Conservation (phyloP, 2,797 vertebrate species). For the Rallus crepitans region DNA sequence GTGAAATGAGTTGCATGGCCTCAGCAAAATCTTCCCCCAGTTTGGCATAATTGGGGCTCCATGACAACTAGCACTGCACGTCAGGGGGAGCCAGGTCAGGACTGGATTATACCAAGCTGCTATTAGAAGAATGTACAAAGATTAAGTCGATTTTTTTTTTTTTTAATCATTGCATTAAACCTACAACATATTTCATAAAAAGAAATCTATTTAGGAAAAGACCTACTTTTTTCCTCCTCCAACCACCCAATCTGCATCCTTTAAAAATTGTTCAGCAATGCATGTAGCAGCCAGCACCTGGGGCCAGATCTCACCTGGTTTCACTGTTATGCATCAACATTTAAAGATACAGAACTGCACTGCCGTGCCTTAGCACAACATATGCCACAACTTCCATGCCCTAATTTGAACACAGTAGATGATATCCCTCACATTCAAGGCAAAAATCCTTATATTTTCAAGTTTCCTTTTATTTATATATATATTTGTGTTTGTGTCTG, state of each 20-base stretch:
- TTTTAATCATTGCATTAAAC: slow-evolving; percentile 35
- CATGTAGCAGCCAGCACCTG: slow-evolving; percentile 59
- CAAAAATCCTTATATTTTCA: background rate
- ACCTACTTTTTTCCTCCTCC: slow-evolving; percentile 19
- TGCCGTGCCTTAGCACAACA: background rate
- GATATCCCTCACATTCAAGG: background rate
- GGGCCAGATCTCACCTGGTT: slow-evolving; percentile 53
- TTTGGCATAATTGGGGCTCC: background rate
- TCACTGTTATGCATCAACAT: slow-evolving; percentile 30
- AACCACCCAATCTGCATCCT: slow-evolving; percentile 28
- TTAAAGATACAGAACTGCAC: slow-evolving; percentile 56
- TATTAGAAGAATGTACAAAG: background rate
- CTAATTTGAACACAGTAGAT: slow-evolving; percentile 2
- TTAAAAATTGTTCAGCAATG: slow-evolving; percentile 65
- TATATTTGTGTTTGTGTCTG: background rate
- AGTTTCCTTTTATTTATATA: background rate
- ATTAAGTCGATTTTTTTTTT: background rate
- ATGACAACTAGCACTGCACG: background rate
- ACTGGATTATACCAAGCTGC: background rate
- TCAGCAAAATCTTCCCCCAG: slow-evolving; percentile 12
- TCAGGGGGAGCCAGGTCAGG: background rate
- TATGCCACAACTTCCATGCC: background rate
- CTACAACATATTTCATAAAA: background rate
- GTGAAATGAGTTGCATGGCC: slow-evolving; percentile 15
- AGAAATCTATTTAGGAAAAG: background rate